A percentile compares a stretch with the other conserved stretches of the same genome.
These are phyloP conservation scores for Dorcus parallelipipedus DNA, from an alignment of 2,888 invertebrate species.

Conservation along the genomic window DNA sequence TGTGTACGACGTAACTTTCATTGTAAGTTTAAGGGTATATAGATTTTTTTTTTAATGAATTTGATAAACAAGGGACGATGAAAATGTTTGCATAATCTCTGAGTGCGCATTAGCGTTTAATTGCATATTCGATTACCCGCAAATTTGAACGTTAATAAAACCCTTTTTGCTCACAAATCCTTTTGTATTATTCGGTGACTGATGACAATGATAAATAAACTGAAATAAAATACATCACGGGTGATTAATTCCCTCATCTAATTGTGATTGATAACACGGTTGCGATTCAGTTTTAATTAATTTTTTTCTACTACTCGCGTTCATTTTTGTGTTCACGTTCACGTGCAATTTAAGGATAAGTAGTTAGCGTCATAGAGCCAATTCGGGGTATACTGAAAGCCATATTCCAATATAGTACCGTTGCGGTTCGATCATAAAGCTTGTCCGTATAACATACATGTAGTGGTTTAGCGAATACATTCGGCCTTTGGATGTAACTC, in stretches of 20 bases:
- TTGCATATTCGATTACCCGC: no score
- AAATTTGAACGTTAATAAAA: not conserved
- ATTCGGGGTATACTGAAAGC: no score
- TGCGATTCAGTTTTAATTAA: conserved; percentile 28
- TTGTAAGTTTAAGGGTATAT: no score
- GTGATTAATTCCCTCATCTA: conserved; percentile 27
- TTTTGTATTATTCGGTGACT: conserved; percentile 19
- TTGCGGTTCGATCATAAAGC: conserved; percentile 18
- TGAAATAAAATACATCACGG: conserved; percentile 23
- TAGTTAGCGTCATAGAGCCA: no score
- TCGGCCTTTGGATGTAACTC: conserved; percentile 16
- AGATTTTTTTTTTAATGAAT: no score
- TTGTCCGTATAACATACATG: conserved; percentile 16
- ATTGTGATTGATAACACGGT: conserved; percentile 32
- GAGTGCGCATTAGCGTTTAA: no score
- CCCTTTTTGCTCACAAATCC: not conserved
- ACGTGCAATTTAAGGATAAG: no score
- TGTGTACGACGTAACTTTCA: no score
- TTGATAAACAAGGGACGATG: no score
- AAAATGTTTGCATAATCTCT: no score
- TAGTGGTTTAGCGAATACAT: conserved; percentile 17
- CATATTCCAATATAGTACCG: conserved; percentile 5
- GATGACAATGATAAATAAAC: conserved; percentile 29
- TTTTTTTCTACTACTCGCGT: not conserved
- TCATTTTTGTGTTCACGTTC: no score